Base-by-base conservation (phyloP, 2,888 invertebrate genomes). In the Antheraea yamamai region DNA sequence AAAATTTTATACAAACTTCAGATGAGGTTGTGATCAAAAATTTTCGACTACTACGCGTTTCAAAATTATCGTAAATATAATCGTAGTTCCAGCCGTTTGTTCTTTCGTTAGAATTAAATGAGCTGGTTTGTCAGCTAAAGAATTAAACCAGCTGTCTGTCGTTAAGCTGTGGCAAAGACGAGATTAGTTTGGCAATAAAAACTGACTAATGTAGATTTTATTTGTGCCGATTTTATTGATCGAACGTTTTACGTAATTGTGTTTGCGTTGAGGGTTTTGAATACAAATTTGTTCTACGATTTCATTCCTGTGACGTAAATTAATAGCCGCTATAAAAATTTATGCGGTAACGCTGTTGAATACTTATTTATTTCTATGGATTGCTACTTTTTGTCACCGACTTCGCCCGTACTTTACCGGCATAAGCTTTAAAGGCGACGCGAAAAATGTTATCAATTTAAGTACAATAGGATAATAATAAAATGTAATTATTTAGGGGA, bases 171-270 rank as follows among this genome's bases (percentile, higher is more conserved):
- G 70, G 7, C 39, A 14, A 30, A 30, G 26, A n/a, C n/a, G 39
- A 70, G 35, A 70, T 70, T 70, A 70, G 70, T 10, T 20, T 39
- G 20, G n/a, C 68, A 70, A 70, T 70, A 70, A 70, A 70, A 70
- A 70, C n/a, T 35, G 20, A 70, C 39, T 70, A 35, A 70, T 70
- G n/a, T 70, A 39, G 39, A 70, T 39, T 70, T 70, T 70, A 70
- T 70, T 70, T 70, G 70, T 39, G 70, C 16, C 70, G 70, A 20
- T 70, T 70, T 39, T 70, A 70, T 70, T n/a, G 70, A 70, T 39
- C 39, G 20, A 39, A 70, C n/a, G 35, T 10, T 10, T n/a, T 70
- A 20, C 39, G 12, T 20, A 70, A 35, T 39, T 70, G 70, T 39
- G n/a, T 35, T 70, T 70, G 39, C 39, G 39, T n/a, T 8, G 20